phyloP scores from a whole-genome alignment of 2,888 invertebrate genomes.

The Ormyrus thymus region DNA sequence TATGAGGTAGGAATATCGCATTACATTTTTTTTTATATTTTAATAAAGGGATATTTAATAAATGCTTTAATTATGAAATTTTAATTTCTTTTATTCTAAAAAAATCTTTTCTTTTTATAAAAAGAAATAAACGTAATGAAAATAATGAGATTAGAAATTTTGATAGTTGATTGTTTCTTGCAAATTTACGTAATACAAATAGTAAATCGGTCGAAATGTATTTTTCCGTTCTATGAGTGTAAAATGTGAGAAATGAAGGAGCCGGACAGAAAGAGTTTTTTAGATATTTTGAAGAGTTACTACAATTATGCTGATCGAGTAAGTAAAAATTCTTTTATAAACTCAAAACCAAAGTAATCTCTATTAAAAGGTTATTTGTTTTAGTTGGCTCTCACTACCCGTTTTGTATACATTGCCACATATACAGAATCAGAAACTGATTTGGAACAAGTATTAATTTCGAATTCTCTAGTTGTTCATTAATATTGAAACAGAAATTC shows the following conservation, averaged over 20 bases:
- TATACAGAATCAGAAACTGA: constrained; percentile 56
- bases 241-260: constrained; percentile 38
- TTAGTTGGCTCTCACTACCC: constrained; percentile 61
- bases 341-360: neutral
- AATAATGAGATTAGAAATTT: too few relatives aligned
- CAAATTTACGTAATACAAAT: too few relatives aligned
- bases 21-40: constrained; percentile 24
- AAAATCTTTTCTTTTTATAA: too few relatives aligned
- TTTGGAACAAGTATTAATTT: constrained; percentile 58
- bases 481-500: too few relatives aligned
- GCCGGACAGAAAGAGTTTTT: constrained; percentile 58
- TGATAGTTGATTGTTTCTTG: too few relatives aligned
- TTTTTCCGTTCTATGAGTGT: neutral
- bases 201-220: neutral
- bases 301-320: constrained; percentile 60
- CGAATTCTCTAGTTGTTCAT: neutral
- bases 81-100: neutral
- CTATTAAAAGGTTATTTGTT: constrained; percentile 31
- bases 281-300: constrained; percentile 63
- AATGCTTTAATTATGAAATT: neutral
- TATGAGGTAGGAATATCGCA: neutral
- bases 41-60: constrained; percentile 18
- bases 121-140: too few relatives aligned
- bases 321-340: constrained; percentile 45
- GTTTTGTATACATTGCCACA: constrained; percentile 64